Evolutionary conservation across 1,140 invertebrate species (phyloP).

Genomic region (Drosophila takahashii): DNA sequence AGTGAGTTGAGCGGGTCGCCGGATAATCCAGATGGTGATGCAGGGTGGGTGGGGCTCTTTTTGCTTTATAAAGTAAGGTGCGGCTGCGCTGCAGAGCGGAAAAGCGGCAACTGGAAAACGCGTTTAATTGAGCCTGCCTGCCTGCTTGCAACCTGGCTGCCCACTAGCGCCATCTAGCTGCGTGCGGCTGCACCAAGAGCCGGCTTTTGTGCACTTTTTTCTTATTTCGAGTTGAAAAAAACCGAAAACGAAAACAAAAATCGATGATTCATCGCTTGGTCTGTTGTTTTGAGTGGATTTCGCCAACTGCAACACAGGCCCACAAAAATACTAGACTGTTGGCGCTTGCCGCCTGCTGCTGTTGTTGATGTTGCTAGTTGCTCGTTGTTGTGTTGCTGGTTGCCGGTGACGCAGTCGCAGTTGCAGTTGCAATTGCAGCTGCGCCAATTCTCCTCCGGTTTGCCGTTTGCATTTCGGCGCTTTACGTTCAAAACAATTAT

Average conservation of each 20-base stretch:
- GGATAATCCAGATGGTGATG: slow-evolving; percentile 2
- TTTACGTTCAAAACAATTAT: slow-evolving; percentile 84
- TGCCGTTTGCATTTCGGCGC: slow-evolving; percentile 70
- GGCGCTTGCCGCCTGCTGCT: slow-evolving; percentile 70
- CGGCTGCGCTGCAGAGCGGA: slow-evolving; percentile 67
- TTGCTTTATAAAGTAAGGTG: slow-evolving; percentile 67
- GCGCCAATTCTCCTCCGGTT: slow-evolving; percentile 74
- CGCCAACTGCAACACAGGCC: slow-evolving; percentile 43
- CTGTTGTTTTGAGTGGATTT: slow-evolving; percentile 76
- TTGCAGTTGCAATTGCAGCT: slow-evolving; percentile 67
- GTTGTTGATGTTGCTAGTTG: slow-evolving; percentile 47
- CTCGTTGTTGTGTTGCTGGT: slow-evolving; percentile 44
- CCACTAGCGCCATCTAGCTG: slow-evolving; percentile 81
- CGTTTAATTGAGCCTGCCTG: slow-evolving; percentile 71
- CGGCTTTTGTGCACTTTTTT: slow-evolving; percentile 41
- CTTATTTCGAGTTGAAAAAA: slow-evolving; percentile 39
- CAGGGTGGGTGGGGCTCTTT: slow-evolving; percentile 41
- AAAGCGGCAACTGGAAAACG: slow-evolving; percentile 68
- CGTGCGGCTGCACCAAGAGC: slow-evolving; percentile 67
- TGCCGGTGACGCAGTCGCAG: slow-evolving; percentile 69
- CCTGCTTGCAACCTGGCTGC: slow-evolving; percentile 40
- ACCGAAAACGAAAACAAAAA: slow-evolving; percentile 33
- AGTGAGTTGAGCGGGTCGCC: slow-evolving; percentile 18
- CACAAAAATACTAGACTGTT: slow-evolving; percentile 70
- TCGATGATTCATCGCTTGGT: slow-evolving; percentile 76